Conservation (phyloP, 2,888 invertebrate species). For the Tenthredo notha region DNA sequence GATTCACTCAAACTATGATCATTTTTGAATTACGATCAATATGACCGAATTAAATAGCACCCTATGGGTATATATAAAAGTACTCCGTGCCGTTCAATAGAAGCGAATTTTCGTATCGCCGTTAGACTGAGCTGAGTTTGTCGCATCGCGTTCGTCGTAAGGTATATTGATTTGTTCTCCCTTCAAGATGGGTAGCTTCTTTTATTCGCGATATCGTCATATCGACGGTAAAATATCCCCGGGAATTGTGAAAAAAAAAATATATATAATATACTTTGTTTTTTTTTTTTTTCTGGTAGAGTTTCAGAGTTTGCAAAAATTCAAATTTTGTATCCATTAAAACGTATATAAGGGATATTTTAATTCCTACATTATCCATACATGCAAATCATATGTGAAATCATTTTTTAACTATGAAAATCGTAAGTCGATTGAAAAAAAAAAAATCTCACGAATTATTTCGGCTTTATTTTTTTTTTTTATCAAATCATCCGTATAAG, state of each 20-base stretch:
- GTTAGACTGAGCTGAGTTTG: not conserved
- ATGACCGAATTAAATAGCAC: not conserved
- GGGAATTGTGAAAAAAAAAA: not conserved
- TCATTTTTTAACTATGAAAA: too few relatives aligned
- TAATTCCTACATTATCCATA: too few relatives aligned
- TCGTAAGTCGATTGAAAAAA: too few relatives aligned
- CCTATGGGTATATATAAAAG: not conserved
- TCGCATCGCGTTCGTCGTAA: not conserved
- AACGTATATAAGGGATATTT: not conserved
- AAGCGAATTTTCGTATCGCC: constrained; percentile 17
- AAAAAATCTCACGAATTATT: not conserved
- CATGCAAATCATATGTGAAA: too few relatives aligned
- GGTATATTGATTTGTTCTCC: constrained; percentile 15
- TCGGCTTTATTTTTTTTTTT: not conserved
- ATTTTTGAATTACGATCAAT: too few relatives aligned
- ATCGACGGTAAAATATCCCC: not conserved
- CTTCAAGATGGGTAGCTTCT: not conserved
- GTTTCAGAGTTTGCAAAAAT: not conserved
- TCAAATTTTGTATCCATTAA: not conserved
- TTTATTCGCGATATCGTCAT: constrained; percentile 16
- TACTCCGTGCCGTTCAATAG: constrained; percentile 8
- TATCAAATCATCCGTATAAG: not conserved
- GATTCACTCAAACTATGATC: too few relatives aligned
- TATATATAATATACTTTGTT: not conserved
- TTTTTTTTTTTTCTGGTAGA: too few relatives aligned